Evolutionary conservation across 1,140 invertebrate species (phyloP), one percentile per base, ranked within the genome.

Genomic region (Rhagoletis zephyria): DNA sequence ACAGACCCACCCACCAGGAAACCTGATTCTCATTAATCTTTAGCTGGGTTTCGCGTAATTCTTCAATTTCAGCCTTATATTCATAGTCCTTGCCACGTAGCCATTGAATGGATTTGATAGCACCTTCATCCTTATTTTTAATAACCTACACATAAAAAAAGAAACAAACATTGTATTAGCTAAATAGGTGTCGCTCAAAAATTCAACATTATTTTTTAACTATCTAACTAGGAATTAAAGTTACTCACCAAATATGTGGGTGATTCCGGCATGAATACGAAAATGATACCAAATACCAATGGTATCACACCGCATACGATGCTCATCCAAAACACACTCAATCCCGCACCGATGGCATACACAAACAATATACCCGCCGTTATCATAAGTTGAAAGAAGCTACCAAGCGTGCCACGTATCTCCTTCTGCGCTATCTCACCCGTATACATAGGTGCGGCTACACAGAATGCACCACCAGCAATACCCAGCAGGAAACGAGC

Each of bases 211-310:
- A 40, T 86, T 45, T 61, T 2, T 3, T 64, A 30, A 30, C 30
- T 30, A 1, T 30, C 30, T 30, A 30, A 30, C 30, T 30, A 30
- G 30, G 30, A 30, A 30, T 30, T 30, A 30, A 30, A 30, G 5
- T 56, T 16, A 89, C 90, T 92, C 89, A 93, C 90, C 88, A 95
- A 92, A 87, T 93, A 95, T 60, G 93, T 94, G 0, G 96, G 97
- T 48, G 96, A 95, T 93, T 97, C 97, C 0, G 97, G 97, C 95
- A 97, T 96, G 88, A 96, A 96, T 87, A 96, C 94, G 93, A 97
- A 96, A 5, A 95, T 92, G 0, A 93, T 87, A 4, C 95, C 95
- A 88, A 96, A 96, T 2, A 97, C 88, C 2, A 96, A 89, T 1
- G 96, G 96, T 7, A 97, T 92, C 1, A 95, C 56, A 0, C 94